Conservation (phyloP, 1,140 invertebrate genomes). For the Lysiphlebus fabarum region DNA sequence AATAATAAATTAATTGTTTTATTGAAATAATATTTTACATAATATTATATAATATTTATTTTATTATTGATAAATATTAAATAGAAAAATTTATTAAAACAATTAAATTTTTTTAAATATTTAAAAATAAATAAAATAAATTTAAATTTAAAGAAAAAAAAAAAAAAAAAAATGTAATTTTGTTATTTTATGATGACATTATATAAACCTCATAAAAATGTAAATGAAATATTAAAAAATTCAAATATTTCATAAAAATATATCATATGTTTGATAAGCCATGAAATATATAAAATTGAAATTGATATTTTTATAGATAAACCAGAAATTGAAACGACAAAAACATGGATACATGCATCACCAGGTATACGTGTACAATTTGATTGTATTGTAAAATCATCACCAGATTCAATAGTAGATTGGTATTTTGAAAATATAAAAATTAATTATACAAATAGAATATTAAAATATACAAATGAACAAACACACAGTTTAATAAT, state of each 20-base stretch:
- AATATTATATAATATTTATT: too few species aligned
- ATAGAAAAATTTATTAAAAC: too few species aligned
- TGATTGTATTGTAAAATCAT: conserved; percentile 65
- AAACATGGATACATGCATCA: conserved; percentile 69
- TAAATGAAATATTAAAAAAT: too few species aligned
- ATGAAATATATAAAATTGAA: background rate
- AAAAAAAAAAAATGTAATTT: too few species aligned
- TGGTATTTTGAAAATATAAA: conserved; percentile 56
- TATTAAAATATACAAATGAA: conserved; percentile 58
- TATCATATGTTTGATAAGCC: background rate
- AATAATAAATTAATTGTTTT: too few species aligned
- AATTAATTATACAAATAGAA: conserved; percentile 57
- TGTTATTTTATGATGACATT: too few species aligned
- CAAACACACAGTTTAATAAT: conserved; percentile 67
- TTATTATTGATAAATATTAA: too few species aligned
- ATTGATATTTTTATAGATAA: conserved; percentile 57
- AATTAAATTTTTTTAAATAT: too few species aligned
- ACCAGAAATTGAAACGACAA: conserved; percentile 63
- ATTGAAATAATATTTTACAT: too few species aligned
- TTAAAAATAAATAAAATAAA: too few species aligned
- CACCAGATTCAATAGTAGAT: conserved; percentile 62
- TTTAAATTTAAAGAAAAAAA: too few species aligned
- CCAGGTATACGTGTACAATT: conserved; percentile 65
- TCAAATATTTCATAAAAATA: background rate
- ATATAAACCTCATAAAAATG: too few species aligned